Evolutionary conservation across 2,888 invertebrate species (phyloP).

Genomic region (Lasioglossum malachurum): DNA sequence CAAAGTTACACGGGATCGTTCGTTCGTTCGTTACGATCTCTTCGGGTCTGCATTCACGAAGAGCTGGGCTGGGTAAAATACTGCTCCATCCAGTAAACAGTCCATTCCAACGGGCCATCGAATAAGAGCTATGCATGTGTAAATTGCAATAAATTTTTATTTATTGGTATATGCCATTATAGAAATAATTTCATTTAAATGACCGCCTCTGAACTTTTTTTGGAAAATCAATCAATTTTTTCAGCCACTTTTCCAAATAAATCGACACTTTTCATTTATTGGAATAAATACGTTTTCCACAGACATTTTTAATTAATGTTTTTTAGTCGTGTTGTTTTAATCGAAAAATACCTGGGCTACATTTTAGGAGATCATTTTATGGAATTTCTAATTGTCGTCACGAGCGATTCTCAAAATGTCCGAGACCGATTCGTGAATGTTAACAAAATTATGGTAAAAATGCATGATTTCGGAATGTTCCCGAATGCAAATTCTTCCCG

Average conservation of each 20-base stretch:
- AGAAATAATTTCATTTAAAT: neutral
- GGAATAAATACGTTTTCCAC: neutral
- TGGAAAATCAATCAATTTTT: neutral
- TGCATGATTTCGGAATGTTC: neutral
- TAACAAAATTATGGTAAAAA: neutral
- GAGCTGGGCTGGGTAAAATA: neutral
- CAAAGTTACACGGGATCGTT: slow-evolving; percentile 10
- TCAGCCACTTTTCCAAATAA: no score
- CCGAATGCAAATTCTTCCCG: neutral
- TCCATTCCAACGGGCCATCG: neutral
- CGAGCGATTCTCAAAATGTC: no score
- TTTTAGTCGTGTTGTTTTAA: no score
- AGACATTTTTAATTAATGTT: no score
- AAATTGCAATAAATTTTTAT: neutral
- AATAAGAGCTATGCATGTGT: no score
- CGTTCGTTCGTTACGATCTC: slow-evolving; percentile 21
- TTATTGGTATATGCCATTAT: neutral
- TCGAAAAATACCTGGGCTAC: no score
- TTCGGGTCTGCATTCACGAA: neutral
- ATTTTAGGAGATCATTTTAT: no score
- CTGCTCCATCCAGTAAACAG: neutral
- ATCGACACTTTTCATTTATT: neutral
- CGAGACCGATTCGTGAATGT: neutral
- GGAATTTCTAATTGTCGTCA: no score
- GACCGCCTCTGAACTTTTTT: neutral